phyloP scores from a whole-genome alignment of 2,113 vertebrate genomes.

The Empidonax traillii region DNA sequence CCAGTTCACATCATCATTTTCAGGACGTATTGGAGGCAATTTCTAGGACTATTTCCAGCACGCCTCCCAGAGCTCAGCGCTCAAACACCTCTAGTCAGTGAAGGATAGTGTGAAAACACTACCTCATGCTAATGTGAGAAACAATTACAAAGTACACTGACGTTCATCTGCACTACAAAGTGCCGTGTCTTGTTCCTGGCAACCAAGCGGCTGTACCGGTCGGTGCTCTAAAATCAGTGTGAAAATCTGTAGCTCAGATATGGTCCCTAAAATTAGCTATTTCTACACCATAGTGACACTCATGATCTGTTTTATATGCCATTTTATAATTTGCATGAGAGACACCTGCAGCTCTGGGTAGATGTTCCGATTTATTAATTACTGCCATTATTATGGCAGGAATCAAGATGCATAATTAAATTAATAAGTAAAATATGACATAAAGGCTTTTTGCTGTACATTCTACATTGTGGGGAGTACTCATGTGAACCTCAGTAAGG shows the following conservation, averaged over 20 bases:
- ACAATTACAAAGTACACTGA: constrained; percentile 25
- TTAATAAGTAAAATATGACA: constrained; percentile 43
- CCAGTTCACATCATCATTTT: not conserved
- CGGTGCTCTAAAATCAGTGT: not conserved
- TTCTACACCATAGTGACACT: not conserved
- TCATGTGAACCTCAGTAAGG: not conserved
- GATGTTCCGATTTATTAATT: constrained; percentile 25
- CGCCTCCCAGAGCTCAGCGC: not conserved
- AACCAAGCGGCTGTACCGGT: not conserved
- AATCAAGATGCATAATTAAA: constrained; percentile 30
- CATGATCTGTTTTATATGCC: not conserved
- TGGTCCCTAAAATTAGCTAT: constrained; percentile 18
- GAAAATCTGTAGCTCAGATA: constrained; percentile 10
- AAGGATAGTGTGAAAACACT: constrained; percentile 10
- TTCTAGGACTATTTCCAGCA: constrained; percentile 34
- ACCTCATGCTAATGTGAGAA: constrained; percentile 24
- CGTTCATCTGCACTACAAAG: constrained; percentile 6
- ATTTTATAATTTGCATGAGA: constrained; percentile 23
- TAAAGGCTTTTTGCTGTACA: constrained; percentile 24
- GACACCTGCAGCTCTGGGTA: constrained; percentile 24
- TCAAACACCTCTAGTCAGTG: not conserved
- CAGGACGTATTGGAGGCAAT: not conserved
- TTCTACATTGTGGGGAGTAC: not conserved
- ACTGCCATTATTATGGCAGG: constrained; percentile 2
- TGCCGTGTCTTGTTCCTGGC: not conserved